Conservation (phyloP, 2,888 invertebrate species). For the Xanthorhoe spadicearia region DNA sequence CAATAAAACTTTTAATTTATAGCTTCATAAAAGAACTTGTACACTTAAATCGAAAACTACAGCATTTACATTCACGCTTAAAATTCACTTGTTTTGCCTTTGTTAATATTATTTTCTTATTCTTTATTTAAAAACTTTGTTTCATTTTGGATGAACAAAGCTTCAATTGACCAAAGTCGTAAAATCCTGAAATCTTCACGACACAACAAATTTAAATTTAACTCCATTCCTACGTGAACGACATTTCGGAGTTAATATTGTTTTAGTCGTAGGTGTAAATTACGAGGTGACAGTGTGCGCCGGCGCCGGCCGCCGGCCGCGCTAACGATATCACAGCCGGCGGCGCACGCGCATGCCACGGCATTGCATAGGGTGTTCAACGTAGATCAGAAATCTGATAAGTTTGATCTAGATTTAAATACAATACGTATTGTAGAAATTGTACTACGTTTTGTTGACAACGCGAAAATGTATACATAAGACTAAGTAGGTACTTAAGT, state of each 20-base stretch:
- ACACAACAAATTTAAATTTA: constrained; percentile 3
- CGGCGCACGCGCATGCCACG: constrained; percentile 47
- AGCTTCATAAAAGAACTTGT: constrained; percentile 42
- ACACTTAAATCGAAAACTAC: constrained; percentile 21
- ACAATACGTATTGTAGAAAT: too few species aligned
- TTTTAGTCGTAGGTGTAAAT: constrained; percentile 52
- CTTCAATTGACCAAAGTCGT: neutral
- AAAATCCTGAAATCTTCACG: neutral
- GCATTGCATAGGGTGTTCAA: constrained; percentile 18
- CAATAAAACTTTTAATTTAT: constrained; percentile 62
- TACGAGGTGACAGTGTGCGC: constrained; percentile 53
- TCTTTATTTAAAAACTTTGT: too few species aligned
- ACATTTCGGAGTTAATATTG: constrained; percentile 25
- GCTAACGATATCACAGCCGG: constrained; percentile 48
- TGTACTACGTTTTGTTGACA: too few species aligned
- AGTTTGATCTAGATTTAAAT: too few species aligned
- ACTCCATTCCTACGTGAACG: constrained; percentile 13
- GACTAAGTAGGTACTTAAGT: too few species aligned
- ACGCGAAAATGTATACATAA: too few species aligned
- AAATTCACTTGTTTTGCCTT: too few species aligned
- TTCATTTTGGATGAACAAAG: too few species aligned
- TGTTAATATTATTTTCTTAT: too few species aligned
- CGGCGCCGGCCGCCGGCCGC: constrained; percentile 44
- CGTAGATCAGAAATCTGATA: neutral
- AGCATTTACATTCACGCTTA: too few species aligned